phyloP scores from a whole-genome alignment of 1,140 invertebrate genomes.

The Drosophila rhopaloa region DNA sequence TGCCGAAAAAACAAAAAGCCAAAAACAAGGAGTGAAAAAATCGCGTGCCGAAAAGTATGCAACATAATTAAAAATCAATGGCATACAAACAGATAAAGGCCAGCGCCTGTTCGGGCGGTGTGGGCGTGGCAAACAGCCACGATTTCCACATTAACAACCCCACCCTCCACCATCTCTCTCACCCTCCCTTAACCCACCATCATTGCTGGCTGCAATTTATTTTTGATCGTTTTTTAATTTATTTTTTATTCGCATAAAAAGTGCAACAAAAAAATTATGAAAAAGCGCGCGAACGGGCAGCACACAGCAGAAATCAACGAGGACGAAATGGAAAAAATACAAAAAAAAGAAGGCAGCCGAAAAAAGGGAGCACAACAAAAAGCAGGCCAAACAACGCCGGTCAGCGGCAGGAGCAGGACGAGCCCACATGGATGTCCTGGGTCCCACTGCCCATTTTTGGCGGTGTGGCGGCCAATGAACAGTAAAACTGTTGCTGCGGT shows the following conservation, averaged over 20 bases:
- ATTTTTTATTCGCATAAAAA: conserved; percentile 76
- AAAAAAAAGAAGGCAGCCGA: conserved; percentile 30
- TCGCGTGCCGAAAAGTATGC: conserved; percentile 65
- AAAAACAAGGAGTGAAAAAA: conserved; percentile 47
- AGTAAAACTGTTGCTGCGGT: conserved; percentile 76
- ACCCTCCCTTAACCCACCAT: background rate
- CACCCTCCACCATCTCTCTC: conserved; percentile 15
- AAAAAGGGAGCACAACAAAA: conserved; percentile 49
- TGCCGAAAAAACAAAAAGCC: conserved; percentile 57
- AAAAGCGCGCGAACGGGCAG: conserved; percentile 61
- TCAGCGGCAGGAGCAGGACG: conserved; percentile 50
- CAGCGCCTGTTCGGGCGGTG: conserved; percentile 8
- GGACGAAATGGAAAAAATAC: conserved; percentile 51
- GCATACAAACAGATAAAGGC: conserved; percentile 78
- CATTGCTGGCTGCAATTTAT: conserved; percentile 65
- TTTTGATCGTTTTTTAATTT: conserved; percentile 82
- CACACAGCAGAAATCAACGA: conserved; percentile 65
- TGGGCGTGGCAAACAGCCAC: conserved; percentile 59
- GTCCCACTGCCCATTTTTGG: conserved; percentile 49
- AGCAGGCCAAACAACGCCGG: conserved; percentile 69
- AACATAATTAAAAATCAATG: conserved; percentile 84
- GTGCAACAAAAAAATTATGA: conserved; percentile 60
- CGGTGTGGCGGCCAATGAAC: conserved; percentile 75
- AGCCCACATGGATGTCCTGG: conserved; percentile 48
- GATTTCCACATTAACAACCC: conserved; percentile 75